phyloP scores from a whole-genome alignment of 2,797 vertebrate species.

The Rhinogobio ventralis region DNA sequence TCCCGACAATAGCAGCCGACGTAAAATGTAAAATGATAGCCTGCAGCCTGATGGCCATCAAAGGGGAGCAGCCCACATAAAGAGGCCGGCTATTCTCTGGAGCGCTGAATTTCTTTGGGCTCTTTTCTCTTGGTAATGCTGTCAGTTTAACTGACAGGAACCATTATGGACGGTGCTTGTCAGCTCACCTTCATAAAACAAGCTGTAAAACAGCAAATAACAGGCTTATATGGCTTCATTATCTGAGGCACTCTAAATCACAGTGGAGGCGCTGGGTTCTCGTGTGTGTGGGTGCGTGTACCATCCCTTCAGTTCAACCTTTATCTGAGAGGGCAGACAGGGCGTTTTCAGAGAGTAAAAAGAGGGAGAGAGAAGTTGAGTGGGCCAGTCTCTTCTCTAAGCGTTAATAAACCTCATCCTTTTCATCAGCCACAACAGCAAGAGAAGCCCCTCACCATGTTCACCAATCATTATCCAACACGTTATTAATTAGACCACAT shows the following conservation, averaged over 20 bases:
- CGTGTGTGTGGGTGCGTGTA: conserved; percentile 41
- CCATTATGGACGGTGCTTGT: conserved; percentile 82
- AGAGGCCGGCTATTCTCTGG: conserved; percentile 75
- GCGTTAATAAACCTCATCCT: conserved; percentile 51
- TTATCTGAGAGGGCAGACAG: conserved; percentile 62
- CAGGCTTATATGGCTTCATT: conserved; percentile 87
- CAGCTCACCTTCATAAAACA: conserved; percentile 89
- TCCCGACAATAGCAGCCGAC: conserved; percentile 85
- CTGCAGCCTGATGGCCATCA: conserved; percentile 92
- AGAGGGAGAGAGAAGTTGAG: conserved; percentile 35
- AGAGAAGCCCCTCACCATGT: conserved; percentile 47
- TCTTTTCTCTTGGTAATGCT: conserved; percentile 83
- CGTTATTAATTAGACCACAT: conserved; percentile 60
- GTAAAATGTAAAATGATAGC: conserved; percentile 94
- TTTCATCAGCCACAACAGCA: conserved; percentile 49
- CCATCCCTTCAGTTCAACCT: conserved; percentile 37
- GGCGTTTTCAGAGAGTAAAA: background rate
- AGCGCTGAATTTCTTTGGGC: conserved; percentile 73
- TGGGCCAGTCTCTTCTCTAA: conserved; percentile 30
- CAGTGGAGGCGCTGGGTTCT: conserved; percentile 71
- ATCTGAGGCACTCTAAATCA: conserved; percentile 77
- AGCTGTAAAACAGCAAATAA: conserved; percentile 83
- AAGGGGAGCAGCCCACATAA: conserved; percentile 82
- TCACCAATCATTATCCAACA: conserved; percentile 58
- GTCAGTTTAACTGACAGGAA: conserved; percentile 92